These are phyloP conservation scores for Thalassophryne amazonica DNA, from an alignment of 2,797 vertebrate genomes.

Conservation along the genomic window DNA sequence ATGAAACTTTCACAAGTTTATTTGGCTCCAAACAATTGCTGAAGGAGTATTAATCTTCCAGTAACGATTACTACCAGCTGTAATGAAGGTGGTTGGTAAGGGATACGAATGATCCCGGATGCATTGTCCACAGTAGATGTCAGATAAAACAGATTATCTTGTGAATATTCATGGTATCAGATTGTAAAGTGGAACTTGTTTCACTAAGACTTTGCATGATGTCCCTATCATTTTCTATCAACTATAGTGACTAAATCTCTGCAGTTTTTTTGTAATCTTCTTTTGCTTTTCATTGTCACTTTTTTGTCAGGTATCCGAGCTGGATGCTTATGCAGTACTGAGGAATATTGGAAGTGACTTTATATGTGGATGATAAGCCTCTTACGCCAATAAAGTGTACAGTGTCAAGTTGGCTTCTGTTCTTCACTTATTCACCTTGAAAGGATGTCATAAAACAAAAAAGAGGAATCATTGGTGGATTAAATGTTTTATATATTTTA, in stretches of 20 bases:
- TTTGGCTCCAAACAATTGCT: not conserved
- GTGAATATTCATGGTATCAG: constrained; percentile 17
- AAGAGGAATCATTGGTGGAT: constrained; percentile 40
- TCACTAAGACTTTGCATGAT: constrained; percentile 22
- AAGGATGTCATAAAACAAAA: constrained; percentile 39
- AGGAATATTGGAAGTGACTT: constrained; percentile 50
- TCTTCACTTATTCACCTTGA: constrained; percentile 35
- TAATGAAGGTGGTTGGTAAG: constrained; percentile 10
- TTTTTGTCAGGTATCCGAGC: constrained; percentile 49
- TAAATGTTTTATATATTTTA: constrained; percentile 29
- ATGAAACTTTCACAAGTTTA: too few species aligned
- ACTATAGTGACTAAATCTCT: constrained; percentile 5
- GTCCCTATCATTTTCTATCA: constrained; percentile 27
- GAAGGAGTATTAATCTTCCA: constrained; percentile 4
- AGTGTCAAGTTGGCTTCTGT: constrained; percentile 50
- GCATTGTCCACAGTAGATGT: not conserved
- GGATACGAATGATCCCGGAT: constrained; percentile 4
- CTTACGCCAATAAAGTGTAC: constrained; percentile 68
- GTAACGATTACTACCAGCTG: constrained; percentile 2
- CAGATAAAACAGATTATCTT: constrained; percentile 10
- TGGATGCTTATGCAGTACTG: constrained; percentile 40
- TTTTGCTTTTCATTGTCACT: constrained; percentile 48
- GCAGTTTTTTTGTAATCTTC: constrained; percentile 49
- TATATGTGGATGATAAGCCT: constrained; percentile 68
- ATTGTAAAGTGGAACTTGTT: constrained; percentile 4